Evolutionary conservation across 2,797 vertebrate genomes (phyloP).

Genomic region (Nannoperca australis): DNA sequence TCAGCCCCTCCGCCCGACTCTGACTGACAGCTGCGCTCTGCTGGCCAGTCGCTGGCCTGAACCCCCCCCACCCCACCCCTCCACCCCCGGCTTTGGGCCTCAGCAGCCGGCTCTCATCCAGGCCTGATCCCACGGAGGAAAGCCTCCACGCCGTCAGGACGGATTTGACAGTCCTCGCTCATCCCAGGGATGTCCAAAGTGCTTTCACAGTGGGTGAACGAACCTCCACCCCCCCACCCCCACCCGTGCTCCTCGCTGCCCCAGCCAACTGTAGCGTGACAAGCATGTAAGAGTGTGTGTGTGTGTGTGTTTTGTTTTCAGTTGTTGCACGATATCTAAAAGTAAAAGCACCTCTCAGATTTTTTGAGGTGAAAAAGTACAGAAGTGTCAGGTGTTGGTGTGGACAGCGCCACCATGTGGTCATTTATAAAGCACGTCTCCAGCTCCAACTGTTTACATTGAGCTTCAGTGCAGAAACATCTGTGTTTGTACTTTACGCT

Average conservation of each 20-base stretch:
- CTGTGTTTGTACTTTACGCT: neutral
- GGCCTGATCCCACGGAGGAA: constrained; percentile 75
- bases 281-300: neutral
- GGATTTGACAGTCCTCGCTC: constrained; percentile 72
- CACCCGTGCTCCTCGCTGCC: constrained; percentile 26
- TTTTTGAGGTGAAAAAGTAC: neutral
- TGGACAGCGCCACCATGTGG: neutral
- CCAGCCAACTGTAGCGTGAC: constrained; percentile 30
- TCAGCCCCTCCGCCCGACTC: constrained; percentile 32
- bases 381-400: too few species aligned
- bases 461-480: neutral
- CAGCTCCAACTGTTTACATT: too few species aligned
- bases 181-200: constrained; percentile 71
- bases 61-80: too few species aligned
- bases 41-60: constrained; percentile 69
- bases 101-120: constrained; percentile 73
- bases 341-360: neutral
- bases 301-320: constrained; percentile 9
- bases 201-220: constrained; percentile 63
- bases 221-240: too few species aligned
- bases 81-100: constrained; percentile 78
- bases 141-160: constrained; percentile 53
- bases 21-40: constrained; percentile 70
- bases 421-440: neutral
- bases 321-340: neutral